Evolutionary conservation across 2,797 vertebrate genomes (phyloP), one percentile per base, ranked within the genome.

Genomic region (Bucorvus abyssinicus): DNA sequence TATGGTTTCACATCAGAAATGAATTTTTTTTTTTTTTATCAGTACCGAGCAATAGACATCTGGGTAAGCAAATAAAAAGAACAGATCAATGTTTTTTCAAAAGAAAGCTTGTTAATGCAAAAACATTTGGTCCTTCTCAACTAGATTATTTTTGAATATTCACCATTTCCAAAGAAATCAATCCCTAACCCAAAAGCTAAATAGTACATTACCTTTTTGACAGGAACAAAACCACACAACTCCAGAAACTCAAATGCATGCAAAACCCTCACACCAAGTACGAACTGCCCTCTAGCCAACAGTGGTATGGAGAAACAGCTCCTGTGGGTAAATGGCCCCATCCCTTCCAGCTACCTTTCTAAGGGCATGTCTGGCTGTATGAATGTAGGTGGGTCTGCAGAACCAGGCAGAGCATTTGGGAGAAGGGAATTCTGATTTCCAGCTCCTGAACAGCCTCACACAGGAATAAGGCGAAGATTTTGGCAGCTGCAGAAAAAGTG

Each of bases 1-100:
- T 60, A 84, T 42, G 49, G 32, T 47, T 92, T 86, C 61, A 76
- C 69, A 92, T 94, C 30, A 67, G 65, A 91, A 94, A 84, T 32
- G 19, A 57, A 63, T 9, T 55, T 90, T 45, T 45, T 57, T 80
- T 85, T 94, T 90, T 75, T 42, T 19, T 64, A 61, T 77, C 84
- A 40, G 18, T 73, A 93, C 45, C 80, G 78, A 89, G 38, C 90
- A 94, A 80, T 0, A 75, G 86, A 81, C 38, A 89, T 20, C 81
- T 81, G 81, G 32, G 65, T 92, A 79, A 87, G 67, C 59, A 88
- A 75, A 84, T 71, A 78, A 84, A 60, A 90, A 63, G 45, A 84
- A 36, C 52, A 73, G 56, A 90, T 92, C 87, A 36, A 94, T 44
- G 15, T 8, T 55, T 73, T 95, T 92, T 87, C 53, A 71, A 47